These are phyloP conservation scores for Syndactyla subalaris DNA, from an alignment of 2,797 vertebrate species.

Conservation along the genomic window DNA sequence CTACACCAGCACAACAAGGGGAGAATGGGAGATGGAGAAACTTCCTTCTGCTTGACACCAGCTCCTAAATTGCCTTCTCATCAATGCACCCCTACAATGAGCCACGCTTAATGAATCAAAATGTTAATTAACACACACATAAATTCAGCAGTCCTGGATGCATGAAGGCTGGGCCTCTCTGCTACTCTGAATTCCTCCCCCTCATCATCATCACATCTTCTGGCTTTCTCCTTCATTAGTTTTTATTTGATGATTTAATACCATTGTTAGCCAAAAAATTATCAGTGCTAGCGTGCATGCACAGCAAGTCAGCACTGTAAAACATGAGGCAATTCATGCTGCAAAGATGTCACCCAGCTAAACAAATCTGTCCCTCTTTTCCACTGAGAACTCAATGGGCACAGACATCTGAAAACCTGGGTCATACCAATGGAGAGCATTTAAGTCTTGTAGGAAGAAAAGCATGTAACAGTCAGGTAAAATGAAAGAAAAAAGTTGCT, in stretches of 20 bases:
- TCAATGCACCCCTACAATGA: neutral
- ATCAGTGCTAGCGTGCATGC: neutral
- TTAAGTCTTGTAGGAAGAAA: neutral
- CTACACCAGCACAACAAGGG: neutral
- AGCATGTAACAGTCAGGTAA: accelerated
- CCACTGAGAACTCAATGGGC: neutral
- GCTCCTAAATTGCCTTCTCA: neutral
- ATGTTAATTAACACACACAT: conserved; percentile 29
- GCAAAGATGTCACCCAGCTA: neutral
- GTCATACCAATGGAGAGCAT: accelerated
- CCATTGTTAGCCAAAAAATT: neutral
- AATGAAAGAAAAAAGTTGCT: neutral
- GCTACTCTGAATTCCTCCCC: conserved; percentile 6
- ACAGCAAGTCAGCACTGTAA: neutral
- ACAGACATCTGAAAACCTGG: neutral
- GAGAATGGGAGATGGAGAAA: neutral
- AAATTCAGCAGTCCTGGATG: neutral
- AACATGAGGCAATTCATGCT: neutral
- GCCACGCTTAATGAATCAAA: conserved; percentile 27
- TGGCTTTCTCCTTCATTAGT: conserved; percentile 42
- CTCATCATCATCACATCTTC: conserved; percentile 52
- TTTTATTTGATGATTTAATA: conserved; percentile 61
- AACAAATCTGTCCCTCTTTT: neutral
- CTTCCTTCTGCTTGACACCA: neutral
- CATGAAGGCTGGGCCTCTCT: neutral